phyloP scores from a whole-genome alignment of 2,888 invertebrate genomes.

The Dichetophora obliterata region DNA sequence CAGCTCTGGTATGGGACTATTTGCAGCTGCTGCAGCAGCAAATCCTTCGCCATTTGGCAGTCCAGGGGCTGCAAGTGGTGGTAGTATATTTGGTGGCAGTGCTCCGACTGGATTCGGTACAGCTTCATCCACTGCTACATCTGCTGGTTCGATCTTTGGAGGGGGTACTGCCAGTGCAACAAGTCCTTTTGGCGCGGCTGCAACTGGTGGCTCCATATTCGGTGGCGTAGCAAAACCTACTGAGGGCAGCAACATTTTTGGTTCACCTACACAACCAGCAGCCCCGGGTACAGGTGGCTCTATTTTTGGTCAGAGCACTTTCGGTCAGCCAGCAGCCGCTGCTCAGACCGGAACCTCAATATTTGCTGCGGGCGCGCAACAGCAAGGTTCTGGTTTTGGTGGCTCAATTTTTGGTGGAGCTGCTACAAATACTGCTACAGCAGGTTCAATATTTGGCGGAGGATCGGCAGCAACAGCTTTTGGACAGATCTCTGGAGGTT shows the following conservation, averaged over 20 bases:
- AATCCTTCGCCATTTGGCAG: constrained; percentile 52
- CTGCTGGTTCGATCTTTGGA: constrained; percentile 54
- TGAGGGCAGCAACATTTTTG: constrained; percentile 58
- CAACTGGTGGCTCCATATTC: constrained; percentile 54
- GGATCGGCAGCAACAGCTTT: constrained; percentile 46
- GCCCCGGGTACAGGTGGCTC: constrained; percentile 47
- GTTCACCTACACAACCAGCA: constrained; percentile 47
- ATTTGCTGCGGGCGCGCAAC: constrained; percentile 47
- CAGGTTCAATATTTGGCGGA: constrained; percentile 52
- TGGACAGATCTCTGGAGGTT: constrained; percentile 48
- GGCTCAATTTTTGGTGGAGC: constrained; percentile 53
- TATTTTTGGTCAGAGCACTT: constrained; percentile 47
- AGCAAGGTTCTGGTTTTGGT: constrained; percentile 41
- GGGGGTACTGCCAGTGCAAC: constrained; percentile 40
- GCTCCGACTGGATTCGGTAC: constrained; percentile 39
- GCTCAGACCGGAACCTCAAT: constrained; percentile 50
- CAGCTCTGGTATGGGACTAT: constrained; percentile 51
- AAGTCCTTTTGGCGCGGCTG: constrained; percentile 38
- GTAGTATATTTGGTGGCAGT: constrained; percentile 56
- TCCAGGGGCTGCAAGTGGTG: constrained; percentile 46
- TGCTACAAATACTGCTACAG: constrained; percentile 44
- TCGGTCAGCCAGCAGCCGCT: constrained; percentile 37
- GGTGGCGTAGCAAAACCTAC: constrained; percentile 52
- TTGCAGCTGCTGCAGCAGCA: constrained; percentile 57
- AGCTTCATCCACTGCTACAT: constrained; percentile 31